A percentile compares a stretch with the other conserved stretches of the same genome.
phyloP scores from a whole-genome alignment of 1,140 invertebrate species.

The Eurosta solidaginis region DNA sequence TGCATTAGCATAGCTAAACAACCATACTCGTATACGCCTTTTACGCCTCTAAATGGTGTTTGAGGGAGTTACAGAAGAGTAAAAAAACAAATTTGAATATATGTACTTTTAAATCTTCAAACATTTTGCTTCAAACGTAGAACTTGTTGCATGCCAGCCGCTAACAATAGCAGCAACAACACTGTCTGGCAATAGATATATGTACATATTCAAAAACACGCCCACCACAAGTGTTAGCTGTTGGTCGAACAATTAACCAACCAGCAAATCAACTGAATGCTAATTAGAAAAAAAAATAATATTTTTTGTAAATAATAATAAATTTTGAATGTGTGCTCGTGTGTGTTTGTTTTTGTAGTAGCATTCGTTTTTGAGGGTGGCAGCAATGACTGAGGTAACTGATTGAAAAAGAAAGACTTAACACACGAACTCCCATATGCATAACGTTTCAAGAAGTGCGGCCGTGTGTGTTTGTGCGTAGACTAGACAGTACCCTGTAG shows the following conservation, averaged over 20 bases:
- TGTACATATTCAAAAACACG: neutral
- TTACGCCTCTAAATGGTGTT: neutral
- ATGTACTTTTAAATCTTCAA: neutral
- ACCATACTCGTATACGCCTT: neutral
- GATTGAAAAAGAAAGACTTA: neutral
- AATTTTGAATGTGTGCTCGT: neutral
- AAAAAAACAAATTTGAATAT: neutral
- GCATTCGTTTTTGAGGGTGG: neutral
- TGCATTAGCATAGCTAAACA: neutral
- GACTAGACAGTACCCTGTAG: too few relatives aligned
- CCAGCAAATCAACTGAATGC: neutral
- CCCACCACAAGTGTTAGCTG: neutral
- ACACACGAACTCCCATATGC: neutral
- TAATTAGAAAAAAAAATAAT: slow-evolving; percentile 24
- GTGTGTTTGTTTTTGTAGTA: neutral
- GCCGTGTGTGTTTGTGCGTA: neutral
- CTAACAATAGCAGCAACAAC: neutral
- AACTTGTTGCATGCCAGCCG: slow-evolving; percentile 9
- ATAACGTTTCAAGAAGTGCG: neutral
- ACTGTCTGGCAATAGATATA: neutral
- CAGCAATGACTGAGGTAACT: neutral
- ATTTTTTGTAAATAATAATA: neutral
- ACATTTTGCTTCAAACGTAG: too few relatives aligned
- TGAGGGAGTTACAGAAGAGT: neutral
- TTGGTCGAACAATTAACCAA: neutral